Evolutionary conservation across 1,140 invertebrate genomes (phyloP).

Genomic region (Rhopalosiphum padi): DNA sequence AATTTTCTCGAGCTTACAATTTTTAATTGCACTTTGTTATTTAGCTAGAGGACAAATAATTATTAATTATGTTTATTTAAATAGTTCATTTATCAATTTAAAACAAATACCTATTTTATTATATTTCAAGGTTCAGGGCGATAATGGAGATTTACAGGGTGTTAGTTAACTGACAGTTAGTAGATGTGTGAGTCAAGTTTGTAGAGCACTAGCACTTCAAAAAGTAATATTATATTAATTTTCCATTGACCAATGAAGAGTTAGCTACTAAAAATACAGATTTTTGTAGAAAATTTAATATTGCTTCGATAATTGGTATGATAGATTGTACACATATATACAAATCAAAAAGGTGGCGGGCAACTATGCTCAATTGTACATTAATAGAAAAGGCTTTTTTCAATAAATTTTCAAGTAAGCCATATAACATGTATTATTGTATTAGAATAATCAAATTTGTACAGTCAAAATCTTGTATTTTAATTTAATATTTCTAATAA

Average conservation of each 20-base stretch:
- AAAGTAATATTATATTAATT: background rate
- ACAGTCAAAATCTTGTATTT: background rate
- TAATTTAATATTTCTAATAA: too few species aligned
- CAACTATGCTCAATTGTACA: background rate
- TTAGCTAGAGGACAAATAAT: background rate
- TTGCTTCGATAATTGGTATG: background rate
- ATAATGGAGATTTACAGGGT: background rate
- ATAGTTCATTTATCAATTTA: too few species aligned
- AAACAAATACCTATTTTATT: too few species aligned
- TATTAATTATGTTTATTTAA: too few species aligned
- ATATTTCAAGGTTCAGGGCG: too few species aligned
- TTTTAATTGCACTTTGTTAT: background rate
- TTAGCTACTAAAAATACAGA: background rate
- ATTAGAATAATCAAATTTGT: background rate
- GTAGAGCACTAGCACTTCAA: background rate
- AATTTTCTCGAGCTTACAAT: background rate
- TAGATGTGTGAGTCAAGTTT: background rate
- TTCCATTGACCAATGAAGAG: background rate
- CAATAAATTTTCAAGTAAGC: background rate
- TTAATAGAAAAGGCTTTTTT: background rate
- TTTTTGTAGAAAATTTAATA: background rate
- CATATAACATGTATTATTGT: background rate
- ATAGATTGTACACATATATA: conserved; percentile 14
- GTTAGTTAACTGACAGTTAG: background rate
- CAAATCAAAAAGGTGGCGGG: background rate